These are phyloP conservation scores for Uloborus plumipes DNA, from an alignment of 2,888 invertebrate genomes.

Conservation along the genomic window DNA sequence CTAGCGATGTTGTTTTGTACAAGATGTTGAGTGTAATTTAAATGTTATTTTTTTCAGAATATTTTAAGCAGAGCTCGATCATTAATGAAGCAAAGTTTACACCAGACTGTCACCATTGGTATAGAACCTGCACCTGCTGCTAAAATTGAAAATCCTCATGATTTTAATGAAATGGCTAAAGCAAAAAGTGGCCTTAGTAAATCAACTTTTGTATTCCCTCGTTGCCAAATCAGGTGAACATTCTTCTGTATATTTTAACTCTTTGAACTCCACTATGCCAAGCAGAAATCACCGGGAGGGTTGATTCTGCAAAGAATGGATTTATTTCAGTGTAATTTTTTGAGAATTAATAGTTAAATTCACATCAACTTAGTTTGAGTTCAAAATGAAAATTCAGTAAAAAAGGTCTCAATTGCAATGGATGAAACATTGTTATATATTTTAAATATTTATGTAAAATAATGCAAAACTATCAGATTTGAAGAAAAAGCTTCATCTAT, in stretches of 20 bases:
- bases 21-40: background rate
- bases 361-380: no score
- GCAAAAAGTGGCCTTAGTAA: conserved; percentile 38
- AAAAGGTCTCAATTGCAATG: no score
- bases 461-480: no score
- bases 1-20: background rate
- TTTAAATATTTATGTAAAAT: no score
- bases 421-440: no score
- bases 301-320: no score
- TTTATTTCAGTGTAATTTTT: no score
- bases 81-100: conserved; percentile 86
- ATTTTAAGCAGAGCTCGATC: conserved; percentile 79
- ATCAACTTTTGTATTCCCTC: conserved; percentile 72
- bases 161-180: conserved; percentile 34
- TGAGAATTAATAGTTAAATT: no score
- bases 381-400: no score
- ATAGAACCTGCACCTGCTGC: background rate
- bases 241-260: background rate
- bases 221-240: conserved; percentile 75
- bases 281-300: no score
- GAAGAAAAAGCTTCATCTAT: no score
- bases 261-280: no score
- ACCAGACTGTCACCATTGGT: conserved; percentile 77
- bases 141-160: conserved; percentile 3
- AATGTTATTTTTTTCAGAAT: conserved; percentile 70